These are phyloP conservation scores for Ptychoptera albimana DNA, from an alignment of 2,888 invertebrate species.

Conservation along the genomic window DNA sequence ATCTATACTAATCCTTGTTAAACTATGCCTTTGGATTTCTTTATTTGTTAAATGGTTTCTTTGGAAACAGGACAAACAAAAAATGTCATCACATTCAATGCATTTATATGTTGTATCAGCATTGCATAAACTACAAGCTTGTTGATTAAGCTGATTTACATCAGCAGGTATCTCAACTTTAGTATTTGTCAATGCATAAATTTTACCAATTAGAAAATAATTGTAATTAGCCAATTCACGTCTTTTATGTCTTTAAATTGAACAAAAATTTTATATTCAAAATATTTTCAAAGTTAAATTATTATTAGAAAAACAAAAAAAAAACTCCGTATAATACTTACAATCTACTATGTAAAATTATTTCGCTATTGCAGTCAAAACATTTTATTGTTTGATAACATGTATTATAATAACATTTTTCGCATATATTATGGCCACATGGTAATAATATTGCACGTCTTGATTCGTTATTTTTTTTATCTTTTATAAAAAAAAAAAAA, in stretches of 20 bases:
- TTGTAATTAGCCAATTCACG: constrained; percentile 25
- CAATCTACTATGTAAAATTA: constrained; percentile 13
- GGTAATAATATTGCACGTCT: constrained; percentile 39
- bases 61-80: constrained; percentile 21
- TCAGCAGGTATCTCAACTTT: too few relatives aligned
- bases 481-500: too few relatives aligned
- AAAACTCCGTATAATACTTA: too few relatives aligned
- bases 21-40: constrained; percentile 19
- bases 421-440: constrained; percentile 55
- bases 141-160: too few relatives aligned
- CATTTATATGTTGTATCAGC: constrained; percentile 16
- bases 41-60: constrained; percentile 20
- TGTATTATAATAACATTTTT: constrained; percentile 37
- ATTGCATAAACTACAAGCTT: constrained; percentile 12
- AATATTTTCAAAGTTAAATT: constrained; percentile 12
- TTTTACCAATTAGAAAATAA: constrained; percentile 21
- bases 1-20: constrained; percentile 1
- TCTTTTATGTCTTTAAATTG: constrained; percentile 8
- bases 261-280: neutral
- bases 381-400: constrained; percentile 32
- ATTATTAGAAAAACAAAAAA: too few relatives aligned
- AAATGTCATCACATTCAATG: constrained; percentile 20
- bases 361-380: constrained; percentile 30
- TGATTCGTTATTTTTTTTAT: too few relatives aligned
- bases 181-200: too few relatives aligned